Conservation (phyloP, 2,888 invertebrate genomes). For the Pachydiplax longipennis region DNA sequence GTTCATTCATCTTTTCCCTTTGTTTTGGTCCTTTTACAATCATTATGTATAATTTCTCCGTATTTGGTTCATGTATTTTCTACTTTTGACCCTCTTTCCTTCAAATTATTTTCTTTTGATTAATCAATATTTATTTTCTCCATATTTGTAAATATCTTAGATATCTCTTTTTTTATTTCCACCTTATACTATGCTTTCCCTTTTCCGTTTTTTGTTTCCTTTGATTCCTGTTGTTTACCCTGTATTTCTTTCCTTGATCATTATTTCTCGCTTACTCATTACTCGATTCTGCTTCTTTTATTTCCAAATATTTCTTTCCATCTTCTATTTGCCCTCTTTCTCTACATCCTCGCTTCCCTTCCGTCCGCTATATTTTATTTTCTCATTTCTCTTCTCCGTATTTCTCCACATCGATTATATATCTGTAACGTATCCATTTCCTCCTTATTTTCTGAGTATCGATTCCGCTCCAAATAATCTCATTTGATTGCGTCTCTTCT, state of each 20-base stretch:
- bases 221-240: not conserved
- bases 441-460: not conserved
- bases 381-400: not conserved
- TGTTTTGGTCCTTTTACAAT: not conserved
- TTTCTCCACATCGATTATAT: not conserved
- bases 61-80: not conserved
- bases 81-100: not conserved
- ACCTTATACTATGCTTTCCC: not conserved
- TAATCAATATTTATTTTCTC: not conserved
- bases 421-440: not conserved
- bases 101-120: no score
- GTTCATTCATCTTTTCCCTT: no score
- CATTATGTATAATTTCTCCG: no score
- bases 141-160: not conserved
- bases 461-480: not conserved
- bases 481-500: not conserved
- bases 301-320: not conserved
- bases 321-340: no score
- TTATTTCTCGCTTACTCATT: not conserved
- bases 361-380: not conserved
- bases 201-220: not conserved
- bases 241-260: not conserved
- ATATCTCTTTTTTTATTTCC: not conserved
- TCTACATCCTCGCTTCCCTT: no score
- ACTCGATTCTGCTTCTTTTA: not conserved